A percentile compares a stretch with the other conserved stretches of the same genome.
Conservation (phyloP, 2,797 vertebrate genomes). For the Pachyuromys duprasi region DNA sequence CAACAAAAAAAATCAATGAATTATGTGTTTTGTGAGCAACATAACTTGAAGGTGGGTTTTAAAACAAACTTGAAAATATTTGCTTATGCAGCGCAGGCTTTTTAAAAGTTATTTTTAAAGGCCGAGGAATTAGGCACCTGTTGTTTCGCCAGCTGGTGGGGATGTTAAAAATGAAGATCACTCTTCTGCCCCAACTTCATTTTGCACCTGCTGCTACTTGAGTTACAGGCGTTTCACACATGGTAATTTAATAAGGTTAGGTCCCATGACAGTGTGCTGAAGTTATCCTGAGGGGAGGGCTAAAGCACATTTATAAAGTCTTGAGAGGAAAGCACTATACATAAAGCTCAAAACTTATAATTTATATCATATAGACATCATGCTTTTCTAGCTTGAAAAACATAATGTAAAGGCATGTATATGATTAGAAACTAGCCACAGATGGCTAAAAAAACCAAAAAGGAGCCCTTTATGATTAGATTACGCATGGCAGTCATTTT, state of each 20-base stretch:
- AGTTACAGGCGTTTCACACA: slow-evolving; percentile 73
- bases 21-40: slow-evolving; percentile 29
- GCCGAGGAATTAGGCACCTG: slow-evolving; percentile 82
- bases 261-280: slow-evolving; percentile 72
- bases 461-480: neutral
- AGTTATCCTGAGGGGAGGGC: slow-evolving; percentile 29
- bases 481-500: neutral
- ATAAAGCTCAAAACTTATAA: slow-evolving; percentile 51
- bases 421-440: neutral
- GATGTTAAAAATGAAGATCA: slow-evolving; percentile 75
- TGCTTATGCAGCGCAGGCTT: slow-evolving; percentile 67
- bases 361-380: slow-evolving; percentile 22
- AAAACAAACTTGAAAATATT: slow-evolving; percentile 64
- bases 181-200: slow-evolving; percentile 56
- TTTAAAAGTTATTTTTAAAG: slow-evolving; percentile 80
- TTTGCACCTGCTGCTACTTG: slow-evolving; percentile 86
- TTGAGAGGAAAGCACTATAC: slow-evolving; percentile 59
- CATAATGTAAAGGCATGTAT: neutral
- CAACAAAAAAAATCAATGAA: neutral
- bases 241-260: slow-evolving; percentile 83
- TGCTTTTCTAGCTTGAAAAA: slow-evolving; percentile 38
- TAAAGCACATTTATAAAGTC: slow-evolving; percentile 64
- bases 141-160: slow-evolving; percentile 70
- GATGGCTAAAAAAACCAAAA: neutral
- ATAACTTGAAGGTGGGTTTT: slow-evolving; percentile 42